Evolutionary conservation across 2,113 vertebrate genomes (phyloP), one percentile per base, ranked within the genome.

Genomic region (Erinaceus europaeus): DNA sequence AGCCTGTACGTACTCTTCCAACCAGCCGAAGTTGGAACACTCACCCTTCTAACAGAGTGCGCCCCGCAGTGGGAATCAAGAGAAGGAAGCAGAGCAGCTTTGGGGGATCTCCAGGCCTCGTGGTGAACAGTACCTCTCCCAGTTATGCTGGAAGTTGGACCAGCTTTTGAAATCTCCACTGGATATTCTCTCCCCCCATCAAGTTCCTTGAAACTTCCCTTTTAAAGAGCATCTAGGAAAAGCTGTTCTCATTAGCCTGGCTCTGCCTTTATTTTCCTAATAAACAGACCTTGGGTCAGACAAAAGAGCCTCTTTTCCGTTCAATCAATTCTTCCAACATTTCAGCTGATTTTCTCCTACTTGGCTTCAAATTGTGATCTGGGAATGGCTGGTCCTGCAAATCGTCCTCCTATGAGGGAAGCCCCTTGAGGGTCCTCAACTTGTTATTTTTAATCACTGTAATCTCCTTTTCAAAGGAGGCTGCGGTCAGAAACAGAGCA

Each of bases 401-500:
- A 94, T 90, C 92, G 94, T 95, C 94, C 67, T 86, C 84, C 84
- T 90, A 50, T 86, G 84, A 68, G 88, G 83, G 90, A 89, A 87
- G 85, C 91, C 94, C 90, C 92, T 94, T 69, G 93, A 95, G 95
- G 83, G 94, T 88, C 95, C 94, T 94, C 92, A n/a, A 82, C 90
- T 94, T 93, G 95, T 94, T 95, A 94, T 94, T 94, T 94, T 95
- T 95, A 95, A 95, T 95, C 92, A 94, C 94, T 94, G 84, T 94
- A 95, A 95, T 95, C 95, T 91, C 92, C 91, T 93, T 94, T 92
- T 90, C 94, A 93, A 93, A 95, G 78, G 84, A 91, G 82, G 85
- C 91, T 61, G 40, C 71, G 88, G 92, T 82, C 85, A 94, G 92
- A 94, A 94, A 94, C 95, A 94, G 94, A 93, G 92, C 83, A 80